These are phyloP conservation scores for Clivina fossor DNA, from an alignment of 2,888 invertebrate genomes.

Conservation along the genomic window DNA sequence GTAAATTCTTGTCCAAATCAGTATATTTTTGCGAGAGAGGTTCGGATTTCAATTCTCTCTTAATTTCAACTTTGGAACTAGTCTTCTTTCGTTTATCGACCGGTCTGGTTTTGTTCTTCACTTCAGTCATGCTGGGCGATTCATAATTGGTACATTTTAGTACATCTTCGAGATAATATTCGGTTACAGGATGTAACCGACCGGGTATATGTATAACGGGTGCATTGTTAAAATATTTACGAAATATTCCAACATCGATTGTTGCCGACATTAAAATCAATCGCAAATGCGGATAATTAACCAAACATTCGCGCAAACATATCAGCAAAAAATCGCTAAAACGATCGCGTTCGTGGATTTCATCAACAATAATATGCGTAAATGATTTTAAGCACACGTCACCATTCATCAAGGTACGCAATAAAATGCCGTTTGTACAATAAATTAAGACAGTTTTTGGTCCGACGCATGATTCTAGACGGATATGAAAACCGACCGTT, in stretches of 20 bases:
- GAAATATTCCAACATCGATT: slow-evolving; percentile 79
- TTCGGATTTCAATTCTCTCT: not conserved
- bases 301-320: slow-evolving; percentile 74
- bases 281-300: slow-evolving; percentile 70
- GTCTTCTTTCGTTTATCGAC: slow-evolving; percentile 19
- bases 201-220: slow-evolving; percentile 76
- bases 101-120: slow-evolving; percentile 40
- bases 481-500: slow-evolving; percentile 84
- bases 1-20: too few relatives aligned
- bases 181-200: slow-evolving; percentile 70
- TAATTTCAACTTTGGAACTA: slow-evolving; percentile 13
- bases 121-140: slow-evolving; percentile 55
- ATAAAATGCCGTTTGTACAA: slow-evolving; percentile 88
- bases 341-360: slow-evolving; percentile 93
- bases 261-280: slow-evolving; percentile 95
- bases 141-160: slow-evolving; percentile 63
- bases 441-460: slow-evolving; percentile 81
- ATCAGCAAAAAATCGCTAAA: slow-evolving; percentile 91
- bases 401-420: slow-evolving; percentile 84
- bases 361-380: slow-evolving; percentile 89
- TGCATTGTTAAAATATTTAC: slow-evolving; percentile 80
- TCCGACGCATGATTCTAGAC: slow-evolving; percentile 82
- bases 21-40: not conserved
- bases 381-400: slow-evolving; percentile 67
- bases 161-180: slow-evolving; percentile 79